Evolutionary conservation across 2,113 vertebrate genomes (phyloP).

Genomic region (Plecturocebus donacophilus): DNA sequence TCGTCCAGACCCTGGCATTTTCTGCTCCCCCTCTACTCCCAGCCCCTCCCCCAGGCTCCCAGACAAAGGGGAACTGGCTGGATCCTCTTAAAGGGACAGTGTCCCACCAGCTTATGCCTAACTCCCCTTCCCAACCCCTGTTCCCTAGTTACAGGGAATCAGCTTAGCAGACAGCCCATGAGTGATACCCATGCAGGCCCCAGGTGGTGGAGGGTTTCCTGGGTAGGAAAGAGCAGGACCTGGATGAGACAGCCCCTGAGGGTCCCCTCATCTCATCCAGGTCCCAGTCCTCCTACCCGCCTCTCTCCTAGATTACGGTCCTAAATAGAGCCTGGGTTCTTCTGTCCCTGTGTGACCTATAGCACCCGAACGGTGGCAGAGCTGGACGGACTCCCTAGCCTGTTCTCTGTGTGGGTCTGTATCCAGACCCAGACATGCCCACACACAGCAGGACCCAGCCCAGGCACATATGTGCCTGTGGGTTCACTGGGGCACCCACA

Average conservation of each 20-base stretch:
- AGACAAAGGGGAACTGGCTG: slow-evolving; percentile 59
- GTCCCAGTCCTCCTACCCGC: background rate
- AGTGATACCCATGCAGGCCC: background rate
- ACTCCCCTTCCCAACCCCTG: background rate
- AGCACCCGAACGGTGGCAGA: background rate
- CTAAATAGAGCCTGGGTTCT: background rate
- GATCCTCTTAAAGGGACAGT: slow-evolving; percentile 69
- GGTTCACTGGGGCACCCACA: background rate
- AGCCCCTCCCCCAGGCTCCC: slow-evolving; percentile 24
- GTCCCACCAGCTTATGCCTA: background rate
- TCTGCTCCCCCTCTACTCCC: too few relatives aligned
- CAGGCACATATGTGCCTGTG: background rate
- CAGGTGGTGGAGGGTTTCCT: background rate
- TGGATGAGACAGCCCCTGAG: too few relatives aligned
- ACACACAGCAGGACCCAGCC: background rate
- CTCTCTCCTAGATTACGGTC: background rate
- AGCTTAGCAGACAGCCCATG: background rate
- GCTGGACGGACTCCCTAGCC: background rate
- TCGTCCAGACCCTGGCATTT: background rate
- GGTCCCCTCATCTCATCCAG: background rate
- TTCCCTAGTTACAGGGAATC: background rate
- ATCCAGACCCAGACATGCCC: background rate
- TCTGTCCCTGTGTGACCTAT: background rate
- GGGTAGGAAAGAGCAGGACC: too few relatives aligned
- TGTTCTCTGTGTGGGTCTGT: background rate